phyloP scores from a whole-genome alignment of 2,113 vertebrate species.

The Elaphurus davidianus region DNA sequence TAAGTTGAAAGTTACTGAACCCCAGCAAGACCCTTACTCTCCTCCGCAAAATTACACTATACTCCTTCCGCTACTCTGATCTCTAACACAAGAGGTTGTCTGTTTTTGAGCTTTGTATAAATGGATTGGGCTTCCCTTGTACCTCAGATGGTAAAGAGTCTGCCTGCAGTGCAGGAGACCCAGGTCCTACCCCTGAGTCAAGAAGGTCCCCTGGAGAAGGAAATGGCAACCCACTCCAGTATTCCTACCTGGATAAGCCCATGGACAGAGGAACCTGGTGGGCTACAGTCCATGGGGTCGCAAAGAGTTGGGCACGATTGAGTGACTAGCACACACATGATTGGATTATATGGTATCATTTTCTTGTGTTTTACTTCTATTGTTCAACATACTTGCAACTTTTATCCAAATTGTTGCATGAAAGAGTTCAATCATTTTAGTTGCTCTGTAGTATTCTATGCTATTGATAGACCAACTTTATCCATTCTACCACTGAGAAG shows the following conservation, averaged over 20 bases:
- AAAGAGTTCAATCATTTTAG: not conserved
- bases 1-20: not conserved
- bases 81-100: not conserved
- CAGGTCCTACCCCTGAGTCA: not conserved
- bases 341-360: not conserved
- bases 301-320: not conserved
- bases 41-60: not conserved
- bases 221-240: not conserved
- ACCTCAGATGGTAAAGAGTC: not conserved
- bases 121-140: not conserved
- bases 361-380: not conserved
- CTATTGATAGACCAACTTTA: not conserved
- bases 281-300: not conserved
- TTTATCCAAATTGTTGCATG: not conserved
- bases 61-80: not conserved
- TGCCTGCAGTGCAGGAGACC: not conserved
- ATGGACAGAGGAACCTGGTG: not conserved
- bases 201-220: not conserved
- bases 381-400: not conserved
- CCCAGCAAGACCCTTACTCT: not conserved
- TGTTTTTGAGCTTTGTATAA: not conserved
- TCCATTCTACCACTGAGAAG: not conserved
- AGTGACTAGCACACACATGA: not conserved
- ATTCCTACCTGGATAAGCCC: not conserved
- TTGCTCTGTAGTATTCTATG: not conserved